Evolutionary conservation across 2,797 vertebrate genomes (phyloP).

Genomic region (Myotis planiceps): DNA sequence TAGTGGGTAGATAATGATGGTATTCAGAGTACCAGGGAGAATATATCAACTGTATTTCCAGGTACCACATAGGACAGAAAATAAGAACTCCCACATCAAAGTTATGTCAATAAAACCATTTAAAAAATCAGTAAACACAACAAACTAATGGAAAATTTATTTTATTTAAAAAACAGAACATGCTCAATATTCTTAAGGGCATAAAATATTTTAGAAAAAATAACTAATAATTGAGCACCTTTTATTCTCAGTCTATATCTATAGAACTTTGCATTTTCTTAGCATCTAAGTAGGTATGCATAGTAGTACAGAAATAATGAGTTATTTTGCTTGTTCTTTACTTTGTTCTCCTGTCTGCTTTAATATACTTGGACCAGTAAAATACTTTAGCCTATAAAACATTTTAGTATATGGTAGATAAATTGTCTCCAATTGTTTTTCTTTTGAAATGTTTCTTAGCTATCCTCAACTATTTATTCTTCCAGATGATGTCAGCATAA

Average conservation of each 20-base stretch:
- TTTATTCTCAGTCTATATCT: background rate
- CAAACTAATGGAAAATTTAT: background rate
- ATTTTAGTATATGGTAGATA: background rate
- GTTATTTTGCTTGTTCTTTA: background rate
- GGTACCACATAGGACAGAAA: background rate
- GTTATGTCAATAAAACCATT: background rate
- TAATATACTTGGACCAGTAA: background rate
- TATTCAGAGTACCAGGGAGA: background rate
- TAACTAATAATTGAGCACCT: background rate
- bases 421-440: background rate
- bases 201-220: background rate
- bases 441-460: background rate
- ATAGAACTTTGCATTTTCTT: background rate
- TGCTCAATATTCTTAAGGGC: background rate
- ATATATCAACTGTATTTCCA: background rate
- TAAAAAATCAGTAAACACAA: background rate
- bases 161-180: background rate
- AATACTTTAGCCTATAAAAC: background rate
- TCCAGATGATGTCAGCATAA: slow-evolving; percentile 56
- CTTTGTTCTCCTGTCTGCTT: background rate
- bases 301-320: background rate
- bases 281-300: background rate
- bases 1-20: background rate
- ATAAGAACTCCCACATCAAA: background rate
- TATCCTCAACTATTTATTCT: background rate